Conservation (phyloP, 2,113 vertebrate species). For the Strix uralensis region DNA sequence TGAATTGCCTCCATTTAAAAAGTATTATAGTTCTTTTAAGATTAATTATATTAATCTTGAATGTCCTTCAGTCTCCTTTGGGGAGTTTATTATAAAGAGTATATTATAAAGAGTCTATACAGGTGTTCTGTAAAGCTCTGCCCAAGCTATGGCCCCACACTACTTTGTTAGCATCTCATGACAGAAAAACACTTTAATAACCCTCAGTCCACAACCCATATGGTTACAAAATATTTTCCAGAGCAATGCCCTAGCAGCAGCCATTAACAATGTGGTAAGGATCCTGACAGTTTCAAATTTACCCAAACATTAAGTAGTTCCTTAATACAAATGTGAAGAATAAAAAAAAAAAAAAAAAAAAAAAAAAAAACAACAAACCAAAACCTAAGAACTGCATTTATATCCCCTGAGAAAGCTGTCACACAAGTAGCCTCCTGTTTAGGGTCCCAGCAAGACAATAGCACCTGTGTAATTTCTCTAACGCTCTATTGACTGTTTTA, state of each 20-base stretch:
- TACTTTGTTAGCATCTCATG: neutral
- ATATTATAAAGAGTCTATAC: neutral
- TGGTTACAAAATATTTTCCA: neutral
- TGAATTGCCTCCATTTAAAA: neutral
- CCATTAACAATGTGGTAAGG: neutral
- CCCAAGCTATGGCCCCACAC: neutral
- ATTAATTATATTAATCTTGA: neutral
- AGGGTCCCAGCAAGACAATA: neutral
- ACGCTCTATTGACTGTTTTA: neutral
- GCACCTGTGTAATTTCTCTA: neutral
- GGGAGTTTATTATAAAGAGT: neutral
- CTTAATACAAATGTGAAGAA: neutral
- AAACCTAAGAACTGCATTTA: neutral
- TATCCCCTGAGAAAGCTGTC: neutral
- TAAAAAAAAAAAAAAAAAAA: neutral
- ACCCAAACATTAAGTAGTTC: neutral
- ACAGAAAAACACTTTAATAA: neutral
- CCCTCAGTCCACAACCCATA: neutral
- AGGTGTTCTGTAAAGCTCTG: neutral
- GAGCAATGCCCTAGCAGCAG: neutral
- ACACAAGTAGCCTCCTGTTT: neutral
- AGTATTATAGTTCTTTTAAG: neutral
- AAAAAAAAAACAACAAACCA: neutral
- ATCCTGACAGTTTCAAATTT: neutral
- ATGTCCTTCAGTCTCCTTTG: neutral